Conservation (phyloP, 1,140 invertebrate genomes). For the Drosophila azteca region DNA sequence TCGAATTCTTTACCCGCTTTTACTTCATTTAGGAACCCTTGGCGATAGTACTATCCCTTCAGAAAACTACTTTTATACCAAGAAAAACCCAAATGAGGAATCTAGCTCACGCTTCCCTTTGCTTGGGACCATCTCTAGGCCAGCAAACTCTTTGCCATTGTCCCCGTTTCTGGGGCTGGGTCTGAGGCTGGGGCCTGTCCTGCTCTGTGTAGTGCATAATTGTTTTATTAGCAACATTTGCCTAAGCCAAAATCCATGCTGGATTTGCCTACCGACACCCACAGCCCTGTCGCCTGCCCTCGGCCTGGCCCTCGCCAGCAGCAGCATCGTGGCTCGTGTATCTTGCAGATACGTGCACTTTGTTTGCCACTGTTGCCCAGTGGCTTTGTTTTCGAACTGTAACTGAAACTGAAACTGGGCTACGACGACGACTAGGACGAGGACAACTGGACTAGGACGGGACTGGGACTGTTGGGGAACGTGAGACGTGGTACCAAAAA, state of each 20-base stretch:
- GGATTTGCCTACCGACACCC: slow-evolving; percentile 46
- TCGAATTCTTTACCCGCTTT: too few relatives aligned
- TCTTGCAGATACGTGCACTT: slow-evolving; percentile 71
- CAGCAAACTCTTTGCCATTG: slow-evolving; percentile 28
- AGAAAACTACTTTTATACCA: too few relatives aligned
- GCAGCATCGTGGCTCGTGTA: slow-evolving; percentile 47
- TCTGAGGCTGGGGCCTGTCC: slow-evolving; percentile 20
- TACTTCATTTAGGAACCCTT: too few relatives aligned
- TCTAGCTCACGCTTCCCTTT: background rate
- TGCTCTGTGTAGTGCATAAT: slow-evolving; percentile 68
- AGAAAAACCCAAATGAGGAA: too few relatives aligned
- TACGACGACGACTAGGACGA: slow-evolving; percentile 14
- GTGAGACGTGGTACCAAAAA: slow-evolving; percentile 47
- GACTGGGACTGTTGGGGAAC: slow-evolving; percentile 21
- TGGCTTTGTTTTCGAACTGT: slow-evolving; percentile 62
- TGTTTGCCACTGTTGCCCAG: slow-evolving; percentile 52
- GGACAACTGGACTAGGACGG: background rate
- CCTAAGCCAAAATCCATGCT: slow-evolving; percentile 69
- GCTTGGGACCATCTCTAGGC: slow-evolving; percentile 18
- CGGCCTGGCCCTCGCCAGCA: background rate
- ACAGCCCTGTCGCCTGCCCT: background rate
- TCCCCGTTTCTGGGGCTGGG: slow-evolving; percentile 19
- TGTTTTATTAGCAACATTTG: slow-evolving; percentile 78
- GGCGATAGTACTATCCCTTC: too few relatives aligned
- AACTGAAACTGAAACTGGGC: slow-evolving; percentile 52